Conservation (phyloP, 2,888 invertebrate species). For the Nymphalis urticae region DNA sequence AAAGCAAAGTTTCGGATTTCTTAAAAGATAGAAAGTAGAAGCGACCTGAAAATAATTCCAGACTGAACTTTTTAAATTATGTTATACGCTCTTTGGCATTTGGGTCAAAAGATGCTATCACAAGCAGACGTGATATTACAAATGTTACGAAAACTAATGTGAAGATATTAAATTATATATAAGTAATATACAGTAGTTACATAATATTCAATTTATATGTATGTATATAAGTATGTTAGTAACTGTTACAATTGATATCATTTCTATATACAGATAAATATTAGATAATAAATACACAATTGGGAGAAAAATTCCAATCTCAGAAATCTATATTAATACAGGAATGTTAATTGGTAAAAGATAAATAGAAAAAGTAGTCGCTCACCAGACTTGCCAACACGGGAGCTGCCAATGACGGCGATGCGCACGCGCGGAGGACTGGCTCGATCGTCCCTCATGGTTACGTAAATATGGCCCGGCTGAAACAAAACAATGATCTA, state of each 20-base stretch:
- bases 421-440: slow-evolving; percentile 85
- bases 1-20: slow-evolving; percentile 35
- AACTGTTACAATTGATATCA: background rate
- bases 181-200: background rate
- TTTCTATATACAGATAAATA: background rate
- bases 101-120: slow-evolving; percentile 53
- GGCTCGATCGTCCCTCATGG: slow-evolving; percentile 83
- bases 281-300: slow-evolving; percentile 12
- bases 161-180: background rate
- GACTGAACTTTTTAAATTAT: slow-evolving; percentile 50
- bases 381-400: slow-evolving; percentile 91
- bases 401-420: slow-evolving; percentile 88
- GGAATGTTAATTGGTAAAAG: slow-evolving; percentile 30
- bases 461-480: slow-evolving; percentile 46
- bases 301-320: slow-evolving; percentile 22
- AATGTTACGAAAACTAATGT: slow-evolving; percentile 26
- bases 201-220: background rate
- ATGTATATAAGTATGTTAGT: background rate
- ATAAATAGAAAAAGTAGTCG: slow-evolving; percentile 26
- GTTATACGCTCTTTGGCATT: slow-evolving; percentile 52
- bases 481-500: slow-evolving; percentile 56
- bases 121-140: slow-evolving; percentile 18
- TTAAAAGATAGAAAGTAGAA: slow-evolving; percentile 32
- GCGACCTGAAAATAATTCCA: slow-evolving; percentile 38
- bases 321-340: slow-evolving; percentile 23